Evolutionary conservation across 2,888 invertebrate species (phyloP).

Genomic region (Stenchaetothrips biformis): DNA sequence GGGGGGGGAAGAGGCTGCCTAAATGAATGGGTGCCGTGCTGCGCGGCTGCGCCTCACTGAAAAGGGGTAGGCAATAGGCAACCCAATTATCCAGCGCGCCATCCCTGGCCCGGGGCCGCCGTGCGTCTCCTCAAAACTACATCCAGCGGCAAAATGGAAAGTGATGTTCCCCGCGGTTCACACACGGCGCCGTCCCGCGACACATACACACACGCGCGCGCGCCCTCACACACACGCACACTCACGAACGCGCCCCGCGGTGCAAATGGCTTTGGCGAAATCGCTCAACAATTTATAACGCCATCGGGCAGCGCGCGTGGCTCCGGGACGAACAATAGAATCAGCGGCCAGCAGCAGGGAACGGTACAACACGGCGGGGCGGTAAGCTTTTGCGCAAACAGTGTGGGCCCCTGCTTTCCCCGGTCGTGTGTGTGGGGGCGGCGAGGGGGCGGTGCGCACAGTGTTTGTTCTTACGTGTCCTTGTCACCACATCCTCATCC

Average conservation of each 20-base stretch:
- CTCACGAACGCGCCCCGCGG: not conserved
- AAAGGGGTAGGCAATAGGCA: no score
- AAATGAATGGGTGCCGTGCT: no score
- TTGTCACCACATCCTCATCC: no score
- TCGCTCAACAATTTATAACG: not conserved
- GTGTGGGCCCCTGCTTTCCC: not conserved
- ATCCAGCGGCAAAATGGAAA: no score
- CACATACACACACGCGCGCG: not conserved
- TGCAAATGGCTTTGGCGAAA: not conserved
- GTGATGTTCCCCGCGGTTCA: no score
- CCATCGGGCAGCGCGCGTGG: not conserved
- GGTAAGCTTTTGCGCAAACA: slow-evolving; percentile 8
- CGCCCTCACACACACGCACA: not conserved
- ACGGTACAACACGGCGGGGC: not conserved
- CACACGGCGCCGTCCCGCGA: not conserved
- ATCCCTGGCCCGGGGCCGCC: no score
- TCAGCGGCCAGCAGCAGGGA: not conserved
- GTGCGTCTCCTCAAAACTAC: no score
- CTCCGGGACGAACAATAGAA: not conserved
- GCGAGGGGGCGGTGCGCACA: no score
- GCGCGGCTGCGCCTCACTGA: no score
- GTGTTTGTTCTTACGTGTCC: no score
- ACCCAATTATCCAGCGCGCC: no score
- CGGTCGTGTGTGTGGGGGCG: not conserved
- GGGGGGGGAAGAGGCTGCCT: no score